Evolutionary conservation across 1,140 invertebrate genomes (phyloP), one percentile per base, ranked within the genome.

Genomic region (Drosophila nannoptera): DNA sequence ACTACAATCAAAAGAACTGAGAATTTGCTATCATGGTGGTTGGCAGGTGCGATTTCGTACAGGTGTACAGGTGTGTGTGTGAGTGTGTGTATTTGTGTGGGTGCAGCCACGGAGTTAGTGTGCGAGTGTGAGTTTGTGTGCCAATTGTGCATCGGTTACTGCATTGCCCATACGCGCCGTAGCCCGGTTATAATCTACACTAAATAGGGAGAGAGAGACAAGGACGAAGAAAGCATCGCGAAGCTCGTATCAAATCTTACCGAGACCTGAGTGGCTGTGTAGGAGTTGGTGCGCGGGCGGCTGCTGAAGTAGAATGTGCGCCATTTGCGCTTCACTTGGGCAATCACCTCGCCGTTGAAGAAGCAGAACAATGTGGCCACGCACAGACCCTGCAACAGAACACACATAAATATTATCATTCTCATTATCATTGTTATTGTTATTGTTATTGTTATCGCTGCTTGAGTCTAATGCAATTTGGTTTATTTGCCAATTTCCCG

Each of bases 351-450:
- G 67, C 96, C 96, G 87, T 99, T 99, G 90, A 95, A 97, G 92
- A 98, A 98, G 89, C 97, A 99, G 90, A 98, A 98, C 7, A 99
- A 92, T 31, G 96, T 92, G 9, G 97, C 95, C 9, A 98, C 97
- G 83, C 95, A 96, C 33, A 98, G 92, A 56, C 97, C 97, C 96
- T 97, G 91, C 16, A 22, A 22, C 92, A 93, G n/a, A 33, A 54
- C 36, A 22, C 14, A 45, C 1, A 56, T 62, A 63, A 60, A 58
- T 75, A 58, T 71, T 56, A 70, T 65, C 12, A 58, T 60, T 59
- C n/a, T 40, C 9, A 0, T 32, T 12, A 9, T 53, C 12, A 22
- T 22, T 22, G 22, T 45, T 11, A 31, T 43, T 14, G 29, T 7
- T 22, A 40, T 33, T 49, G 16, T 50, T 22, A 31, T 49, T 49